Conservation (phyloP, 2,888 invertebrate species). For the Pandemis corylana region DNA sequence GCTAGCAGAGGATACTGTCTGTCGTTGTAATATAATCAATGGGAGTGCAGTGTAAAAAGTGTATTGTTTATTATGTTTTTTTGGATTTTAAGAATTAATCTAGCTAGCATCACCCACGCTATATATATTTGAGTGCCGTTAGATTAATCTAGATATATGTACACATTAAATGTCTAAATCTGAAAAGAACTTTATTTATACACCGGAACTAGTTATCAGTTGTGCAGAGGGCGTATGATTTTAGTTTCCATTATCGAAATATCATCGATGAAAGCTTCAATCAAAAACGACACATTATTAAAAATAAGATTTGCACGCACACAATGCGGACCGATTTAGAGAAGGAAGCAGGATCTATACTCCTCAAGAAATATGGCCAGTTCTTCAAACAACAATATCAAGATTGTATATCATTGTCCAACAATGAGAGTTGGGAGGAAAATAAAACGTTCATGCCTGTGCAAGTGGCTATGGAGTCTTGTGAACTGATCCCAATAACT, state of each 20-base stretch:
- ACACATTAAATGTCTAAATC: no score
- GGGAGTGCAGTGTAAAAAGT: no score
- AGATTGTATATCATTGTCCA: constrained; percentile 59
- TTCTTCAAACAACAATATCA: constrained; percentile 78
- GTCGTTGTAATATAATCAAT: no score
- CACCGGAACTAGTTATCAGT: constrained; percentile 5
- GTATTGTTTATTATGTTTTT: no score
- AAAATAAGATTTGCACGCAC: neutral
- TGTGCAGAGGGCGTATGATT: neutral
- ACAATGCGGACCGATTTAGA: constrained; percentile 68
- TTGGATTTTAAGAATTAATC: no score
- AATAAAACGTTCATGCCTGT: constrained; percentile 73
- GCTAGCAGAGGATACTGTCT: no score
- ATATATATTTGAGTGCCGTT: neutral
- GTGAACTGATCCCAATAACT: constrained; percentile 87
- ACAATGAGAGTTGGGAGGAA: constrained; percentile 59
- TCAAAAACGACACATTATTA: neutral
- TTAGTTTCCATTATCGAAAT: neutral
- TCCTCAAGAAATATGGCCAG: constrained; percentile 74
- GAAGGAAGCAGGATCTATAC: constrained; percentile 72
- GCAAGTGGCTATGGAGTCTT: constrained; percentile 71
- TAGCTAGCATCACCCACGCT: no score
- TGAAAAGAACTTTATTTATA: neutral
- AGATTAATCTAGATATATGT: no score
- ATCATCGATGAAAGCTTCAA: neutral